These are phyloP conservation scores for Temnothorax longispinosus DNA, from an alignment of 1,140 invertebrate genomes.

Conservation along the genomic window DNA sequence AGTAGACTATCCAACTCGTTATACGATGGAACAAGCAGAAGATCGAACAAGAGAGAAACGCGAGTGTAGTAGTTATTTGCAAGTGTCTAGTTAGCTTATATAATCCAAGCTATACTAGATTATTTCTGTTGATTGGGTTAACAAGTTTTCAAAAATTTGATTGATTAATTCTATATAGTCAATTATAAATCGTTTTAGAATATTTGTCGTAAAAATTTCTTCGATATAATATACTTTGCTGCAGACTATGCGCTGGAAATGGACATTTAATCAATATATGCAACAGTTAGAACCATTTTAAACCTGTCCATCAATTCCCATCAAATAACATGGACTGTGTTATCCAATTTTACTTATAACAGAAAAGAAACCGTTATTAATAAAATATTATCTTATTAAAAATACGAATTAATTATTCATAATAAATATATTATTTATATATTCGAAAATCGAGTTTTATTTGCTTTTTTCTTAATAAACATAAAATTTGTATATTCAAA, in stretches of 20 bases:
- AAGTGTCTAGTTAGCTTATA: background rate
- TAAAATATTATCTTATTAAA: background rate
- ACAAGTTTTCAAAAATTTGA: background rate
- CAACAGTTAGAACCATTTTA: background rate
- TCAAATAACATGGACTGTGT: background rate
- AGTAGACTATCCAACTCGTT: background rate
- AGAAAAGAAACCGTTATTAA: background rate
- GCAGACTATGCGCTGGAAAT: background rate
- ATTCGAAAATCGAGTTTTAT: background rate
- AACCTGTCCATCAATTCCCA: background rate
- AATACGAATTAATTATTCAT: background rate
- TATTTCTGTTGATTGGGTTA: background rate
- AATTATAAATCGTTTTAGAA: background rate
- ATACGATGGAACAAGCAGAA: background rate
- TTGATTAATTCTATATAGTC: background rate
- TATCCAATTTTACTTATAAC: background rate
- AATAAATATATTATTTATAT: background rate
- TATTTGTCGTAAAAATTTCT: background rate
- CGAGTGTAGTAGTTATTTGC: background rate
- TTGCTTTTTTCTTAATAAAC: background rate
- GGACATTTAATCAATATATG: conserved; percentile 19
- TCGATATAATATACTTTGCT: background rate
- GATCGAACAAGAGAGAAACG: background rate
- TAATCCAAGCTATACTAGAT: background rate
- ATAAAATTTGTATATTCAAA: background rate